Base-by-base conservation (phyloP, 2,113 vertebrate genomes). In the Rhinolophus ferrumequinum region DNA sequence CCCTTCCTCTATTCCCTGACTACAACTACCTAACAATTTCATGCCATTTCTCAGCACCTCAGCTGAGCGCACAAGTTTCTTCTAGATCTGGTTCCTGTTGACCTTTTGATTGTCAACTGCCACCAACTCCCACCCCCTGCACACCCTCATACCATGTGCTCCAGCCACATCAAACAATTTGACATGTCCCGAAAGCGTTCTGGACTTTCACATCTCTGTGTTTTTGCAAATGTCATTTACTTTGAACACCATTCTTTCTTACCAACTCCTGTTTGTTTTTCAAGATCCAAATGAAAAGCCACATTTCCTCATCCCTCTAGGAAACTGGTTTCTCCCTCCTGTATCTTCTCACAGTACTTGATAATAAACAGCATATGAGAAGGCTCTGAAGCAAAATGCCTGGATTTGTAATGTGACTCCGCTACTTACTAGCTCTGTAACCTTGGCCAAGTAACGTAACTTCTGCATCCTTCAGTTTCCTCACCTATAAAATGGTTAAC, bases 231-330 rank as follows among this genome's bases (percentile, higher is more conserved):
- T 84, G 56, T 4, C 67, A 93, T 77, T 85, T 90, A 87, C 47
- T 38, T 38, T 93, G 47, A 95, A 88, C 35, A 73, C 12, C 3
- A 15, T 66, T 93, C 67, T 88, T 69, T 44, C 52, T n/a, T 88
- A 92, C 66, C 21, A 95, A 79, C 54, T 97, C 28, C 85, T 88
- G 50, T 77, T 88, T 88, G 60, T 54, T 66, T 62, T 93, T 95
- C 50, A 84, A 85, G 73, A 91, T 62, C 24, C 70, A 91, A 54
- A 69, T 47, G 41, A 84, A 88, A 90, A 91, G 24, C 21, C 28
- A 75, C 35, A 92, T 89, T 85, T 94, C 72, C 66, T 47, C 14
- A 88, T 60, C 41, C 26, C 52, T 84, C 47, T 54, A 83, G 60
- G 56, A 89, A 88, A 79, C 21, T 0, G 0, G 52, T 70, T 80